phyloP scores from a whole-genome alignment of 2,797 vertebrate genomes.

The Gymnodraco acuticeps region DNA sequence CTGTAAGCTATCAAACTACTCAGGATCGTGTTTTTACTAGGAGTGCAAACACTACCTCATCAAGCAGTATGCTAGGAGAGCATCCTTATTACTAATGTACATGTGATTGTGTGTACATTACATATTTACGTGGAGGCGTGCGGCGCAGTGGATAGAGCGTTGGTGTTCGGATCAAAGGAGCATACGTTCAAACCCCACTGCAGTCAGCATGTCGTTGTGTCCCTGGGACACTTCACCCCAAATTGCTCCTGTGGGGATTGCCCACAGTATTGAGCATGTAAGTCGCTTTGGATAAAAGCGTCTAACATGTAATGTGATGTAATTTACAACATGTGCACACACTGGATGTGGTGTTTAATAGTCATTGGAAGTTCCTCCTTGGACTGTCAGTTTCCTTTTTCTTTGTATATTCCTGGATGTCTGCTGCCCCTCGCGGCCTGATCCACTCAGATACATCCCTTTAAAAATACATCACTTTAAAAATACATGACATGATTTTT shows the following conservation, averaged over 20 bases:
- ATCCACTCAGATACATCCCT: slow-evolving; percentile 27
- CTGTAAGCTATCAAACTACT: neutral
- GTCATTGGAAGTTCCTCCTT: neutral
- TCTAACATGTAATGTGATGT: too few relatives aligned
- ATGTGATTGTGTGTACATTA: neutral
- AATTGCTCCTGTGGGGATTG: too few relatives aligned
- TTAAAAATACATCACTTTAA: slow-evolving; percentile 52
- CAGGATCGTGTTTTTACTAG: neutral
- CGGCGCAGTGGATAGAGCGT: too few relatives aligned
- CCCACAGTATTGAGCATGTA: too few relatives aligned
- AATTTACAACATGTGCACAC: neutral
- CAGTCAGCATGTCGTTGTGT: too few relatives aligned
- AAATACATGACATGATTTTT: slow-evolving; percentile 41
- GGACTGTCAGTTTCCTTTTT: neutral
- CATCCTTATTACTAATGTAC: neutral
- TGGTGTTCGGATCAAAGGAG: too few relatives aligned
- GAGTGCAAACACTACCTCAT: neutral
- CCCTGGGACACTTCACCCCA: too few relatives aligned
- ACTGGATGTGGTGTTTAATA: neutral
- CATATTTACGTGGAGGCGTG: neutral
- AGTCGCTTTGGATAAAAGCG: too few relatives aligned
- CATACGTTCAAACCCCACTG: too few relatives aligned
- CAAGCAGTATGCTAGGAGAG: neutral
- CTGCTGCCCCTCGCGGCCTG: neutral
- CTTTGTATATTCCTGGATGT: slow-evolving; percentile 19